Evolutionary conservation across 1,140 invertebrate species (phyloP).

Genomic region (Oryctes rhinoceros): DNA sequence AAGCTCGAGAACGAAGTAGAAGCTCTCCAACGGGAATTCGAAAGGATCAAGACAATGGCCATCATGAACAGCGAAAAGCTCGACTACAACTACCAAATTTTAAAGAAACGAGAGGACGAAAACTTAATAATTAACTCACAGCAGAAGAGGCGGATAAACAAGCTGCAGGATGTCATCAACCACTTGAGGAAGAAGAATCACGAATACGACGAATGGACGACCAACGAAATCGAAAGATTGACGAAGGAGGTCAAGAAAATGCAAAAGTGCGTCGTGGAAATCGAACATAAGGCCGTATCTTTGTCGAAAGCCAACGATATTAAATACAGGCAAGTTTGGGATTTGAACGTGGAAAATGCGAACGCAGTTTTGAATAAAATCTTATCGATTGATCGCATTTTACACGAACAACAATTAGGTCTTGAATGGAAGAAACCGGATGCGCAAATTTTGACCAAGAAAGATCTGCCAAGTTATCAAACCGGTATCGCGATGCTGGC

Average conservation of each 20-base stretch:
- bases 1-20: slow-evolving; percentile 73
- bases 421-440: slow-evolving; percentile 67
- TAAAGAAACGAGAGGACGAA: slow-evolving; percentile 87
- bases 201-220: slow-evolving; percentile 52
- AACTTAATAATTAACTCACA: slow-evolving; percentile 83
- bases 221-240: slow-evolving; percentile 50
- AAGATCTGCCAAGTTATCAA: slow-evolving; percentile 56
- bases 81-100: slow-evolving; percentile 85
- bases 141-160: slow-evolving; percentile 83
- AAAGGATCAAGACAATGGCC: slow-evolving; percentile 76
- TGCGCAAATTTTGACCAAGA: slow-evolving; percentile 55
- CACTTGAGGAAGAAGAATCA: slow-evolving; percentile 69
- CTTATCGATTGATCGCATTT: slow-evolving; percentile 69
- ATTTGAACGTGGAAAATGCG: slow-evolving; percentile 73
- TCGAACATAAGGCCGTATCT: slow-evolving; percentile 72
- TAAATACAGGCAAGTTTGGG: slow-evolving; percentile 66
- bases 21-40: slow-evolving; percentile 78
- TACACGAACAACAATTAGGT: slow-evolving; percentile 76
- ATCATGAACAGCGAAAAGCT: slow-evolving; percentile 85
- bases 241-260: slow-evolving; percentile 70
- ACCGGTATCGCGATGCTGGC: slow-evolving; percentile 48
- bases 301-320: slow-evolving; percentile 69
- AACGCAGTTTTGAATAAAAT: slow-evolving; percentile 68
- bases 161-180: slow-evolving; percentile 77
- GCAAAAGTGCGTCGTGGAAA: slow-evolving; percentile 70